Base-by-base conservation (phyloP, 2,797 vertebrate species). In the Mycteria americana region DNA sequence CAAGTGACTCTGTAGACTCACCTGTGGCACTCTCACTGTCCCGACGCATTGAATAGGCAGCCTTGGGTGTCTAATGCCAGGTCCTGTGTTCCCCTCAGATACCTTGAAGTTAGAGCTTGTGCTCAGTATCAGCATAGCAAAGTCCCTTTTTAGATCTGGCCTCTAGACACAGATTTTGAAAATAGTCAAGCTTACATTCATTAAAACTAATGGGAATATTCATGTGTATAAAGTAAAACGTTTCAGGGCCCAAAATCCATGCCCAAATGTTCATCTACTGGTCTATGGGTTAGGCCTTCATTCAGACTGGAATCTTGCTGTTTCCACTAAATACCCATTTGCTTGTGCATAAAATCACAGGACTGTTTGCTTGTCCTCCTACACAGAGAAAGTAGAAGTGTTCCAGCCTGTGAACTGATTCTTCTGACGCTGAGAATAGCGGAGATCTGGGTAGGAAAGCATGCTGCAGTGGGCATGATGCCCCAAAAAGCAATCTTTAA, bases 1-100 rank as follows among this genome's bases (percentile, higher is more conserved):
- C n/a, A 14, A 30, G 54, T 33, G 54, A 25, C 33, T 5, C n/a
- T 22, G 48, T 3, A 35, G 25, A 18, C n/a, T 86, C 48, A 35
- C 22, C 48, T 25, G 22, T 50, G 30, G 63, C n/a, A 7, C 27
- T 59, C 50, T 73, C 13, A 2, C 33, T 65, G 39, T 30, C 11
- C 11, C 3, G 0, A 27, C 0, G 4, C 35, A 7, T 0, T 2
- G n/a, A 45, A 30, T 2, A 27, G 19, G 13, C 46, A 82, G 45
- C 60, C 43, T 23, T 10, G 22, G 30, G 19, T 45, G 13, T 18
- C 60, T 41, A 31, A 69, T 7, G 19, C 23, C 50, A 18, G 56
- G 22, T 48, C 35, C 25, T 10, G 22, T 13, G 59, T 2, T 68
- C 21, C 25, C 18, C 53, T 57, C 31, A 75, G 28, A 39, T 13